Base-by-base conservation (phyloP, 2,888 invertebrate species). In the Eueremaeus valkanovi region DNA sequence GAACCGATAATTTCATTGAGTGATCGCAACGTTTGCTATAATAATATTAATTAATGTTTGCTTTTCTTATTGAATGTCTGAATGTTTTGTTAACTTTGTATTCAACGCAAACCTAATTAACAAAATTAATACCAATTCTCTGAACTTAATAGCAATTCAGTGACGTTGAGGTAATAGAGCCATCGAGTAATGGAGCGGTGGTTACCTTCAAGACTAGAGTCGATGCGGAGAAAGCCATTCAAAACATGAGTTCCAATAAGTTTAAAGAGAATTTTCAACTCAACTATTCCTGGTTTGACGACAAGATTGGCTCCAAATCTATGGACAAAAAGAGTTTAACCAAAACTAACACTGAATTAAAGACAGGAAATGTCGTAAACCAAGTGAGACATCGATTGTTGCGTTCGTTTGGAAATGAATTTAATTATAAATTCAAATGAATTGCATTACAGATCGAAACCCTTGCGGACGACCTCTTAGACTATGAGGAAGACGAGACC, bases 81-180 rank as follows among this genome's bases (percentile, higher is more conserved):
- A 55, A 27, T 55, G 51, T 31, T 29, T 61, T 18, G 27, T 61
- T 61, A 11, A 58, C 9, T 58, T 24, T 11, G 27, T n/a, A 58
- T n/a, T 49, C 49, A 16, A 49, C 16, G 49, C 61, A 61, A 61
- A 33, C 29, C 18, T 33, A 61, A 33, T 61, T 9, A 61, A 61
- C 5, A 5, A 68, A 40, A 1, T 18, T n/a, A 63, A 33, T 58
- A 58, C 24, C 58, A 68, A 74, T 70, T 76, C 51, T 79, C 31
- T 51, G 16, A 36, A 29, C 27, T 55, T 42, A 16, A 72, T 84
- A 93, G 93, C 89, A 90, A 88, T 93, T 88, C 84, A 94, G 94
- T 73, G 92, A 92, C 82, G 90, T 95, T 79, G 89, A 90, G n/a
- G 91, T 91, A 82, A 90, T 92, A 82, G 88, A 89, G 75, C 89